These are phyloP conservation scores for Cochlearius cochlearius DNA, from an alignment of 2,113 vertebrate genomes.

Conservation along the genomic window DNA sequence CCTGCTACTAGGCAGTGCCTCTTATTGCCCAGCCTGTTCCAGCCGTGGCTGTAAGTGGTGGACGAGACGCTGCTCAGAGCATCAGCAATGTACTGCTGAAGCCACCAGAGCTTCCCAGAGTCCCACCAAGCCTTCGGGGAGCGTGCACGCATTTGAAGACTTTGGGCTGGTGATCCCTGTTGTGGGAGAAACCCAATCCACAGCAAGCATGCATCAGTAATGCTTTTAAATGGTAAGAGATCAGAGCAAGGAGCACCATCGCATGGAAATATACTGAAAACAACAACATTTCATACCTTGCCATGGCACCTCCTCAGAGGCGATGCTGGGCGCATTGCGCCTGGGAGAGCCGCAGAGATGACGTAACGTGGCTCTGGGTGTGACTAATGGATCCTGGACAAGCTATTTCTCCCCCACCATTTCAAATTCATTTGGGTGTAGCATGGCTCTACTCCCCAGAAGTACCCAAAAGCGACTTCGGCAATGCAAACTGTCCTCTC, in stretches of 20 bases:
- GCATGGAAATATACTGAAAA: not conserved
- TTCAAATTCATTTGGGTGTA: not conserved
- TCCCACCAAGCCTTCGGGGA: not conserved
- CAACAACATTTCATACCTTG: not conserved
- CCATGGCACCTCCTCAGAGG: not conserved
- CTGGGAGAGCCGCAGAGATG: rapidly evolving
- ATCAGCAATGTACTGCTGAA: not conserved
- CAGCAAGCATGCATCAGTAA: not conserved
- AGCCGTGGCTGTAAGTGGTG: rapidly evolving
- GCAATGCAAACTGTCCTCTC: not conserved
- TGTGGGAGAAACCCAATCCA: not conserved
- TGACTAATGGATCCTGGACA: not conserved
- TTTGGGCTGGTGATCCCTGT: not conserved
- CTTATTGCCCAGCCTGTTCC: not conserved
- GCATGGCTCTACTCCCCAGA: not conserved
- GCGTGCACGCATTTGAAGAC: not conserved
- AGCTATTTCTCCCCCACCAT: not conserved
- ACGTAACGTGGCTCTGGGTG: rapidly evolving
- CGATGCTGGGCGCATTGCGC: not conserved
- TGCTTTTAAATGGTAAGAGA: not conserved
- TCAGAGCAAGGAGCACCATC: not conserved
- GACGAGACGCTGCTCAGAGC: not conserved
- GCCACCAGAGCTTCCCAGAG: not conserved
- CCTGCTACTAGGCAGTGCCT: not conserved
- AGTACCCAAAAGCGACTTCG: not conserved